phyloP scores from a whole-genome alignment of 2,797 vertebrate species.

The Podargus strigoides region DNA sequence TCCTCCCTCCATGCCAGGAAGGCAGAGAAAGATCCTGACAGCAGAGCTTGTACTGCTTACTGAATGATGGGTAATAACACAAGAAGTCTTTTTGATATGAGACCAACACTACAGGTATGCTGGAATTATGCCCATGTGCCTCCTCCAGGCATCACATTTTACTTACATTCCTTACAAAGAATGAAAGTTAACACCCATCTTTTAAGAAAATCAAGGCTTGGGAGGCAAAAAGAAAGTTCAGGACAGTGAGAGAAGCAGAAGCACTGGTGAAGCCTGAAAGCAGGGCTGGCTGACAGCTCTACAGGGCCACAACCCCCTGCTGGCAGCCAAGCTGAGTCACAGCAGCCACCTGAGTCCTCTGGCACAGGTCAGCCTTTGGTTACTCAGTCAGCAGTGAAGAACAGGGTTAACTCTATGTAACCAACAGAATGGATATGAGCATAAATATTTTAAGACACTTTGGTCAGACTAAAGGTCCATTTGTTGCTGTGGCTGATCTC shows the following conservation, averaged over 20 bases:
- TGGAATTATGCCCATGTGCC: neutral
- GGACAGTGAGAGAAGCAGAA: neutral
- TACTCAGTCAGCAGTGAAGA: neutral
- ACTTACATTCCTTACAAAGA: neutral
- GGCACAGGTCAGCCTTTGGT: neutral
- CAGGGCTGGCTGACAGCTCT: neutral
- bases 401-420: neutral
- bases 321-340: neutral
- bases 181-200: neutral
- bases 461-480: neutral
- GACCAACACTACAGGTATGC: neutral
- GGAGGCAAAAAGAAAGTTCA: neutral
- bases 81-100: neutral
- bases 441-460: neutral
- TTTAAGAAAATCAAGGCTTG: neutral
- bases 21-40: neutral
- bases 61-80: neutral
- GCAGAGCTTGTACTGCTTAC: neutral
- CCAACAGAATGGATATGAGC: neutral
- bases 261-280: neutral
- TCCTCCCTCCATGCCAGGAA: neutral
- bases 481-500: neutral
- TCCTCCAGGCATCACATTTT: neutral
- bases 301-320: neutral
- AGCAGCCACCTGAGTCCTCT: neutral